phyloP scores from a whole-genome alignment of 2,113 vertebrate species.

The Colossoma macropomum region DNA sequence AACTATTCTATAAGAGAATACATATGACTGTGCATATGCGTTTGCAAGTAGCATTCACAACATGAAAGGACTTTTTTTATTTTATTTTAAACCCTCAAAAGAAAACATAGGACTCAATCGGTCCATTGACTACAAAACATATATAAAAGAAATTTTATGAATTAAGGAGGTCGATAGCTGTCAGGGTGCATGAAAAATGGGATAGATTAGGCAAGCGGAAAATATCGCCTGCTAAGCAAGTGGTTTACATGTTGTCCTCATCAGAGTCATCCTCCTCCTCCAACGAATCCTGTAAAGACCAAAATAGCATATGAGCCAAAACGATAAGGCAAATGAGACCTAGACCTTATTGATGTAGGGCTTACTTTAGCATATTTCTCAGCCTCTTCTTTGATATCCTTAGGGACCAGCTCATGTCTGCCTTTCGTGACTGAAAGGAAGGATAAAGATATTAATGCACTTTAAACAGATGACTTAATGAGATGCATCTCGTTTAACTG shows the following conservation, averaged over 20 bases:
- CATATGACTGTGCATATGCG: no score
- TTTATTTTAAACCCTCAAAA: slow-evolving; percentile 15
- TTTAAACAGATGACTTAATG: not conserved
- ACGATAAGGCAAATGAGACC: not conserved
- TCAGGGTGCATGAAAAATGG: slow-evolving; percentile 35
- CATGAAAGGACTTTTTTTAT: slow-evolving; percentile 20
- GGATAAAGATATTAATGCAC: not conserved
- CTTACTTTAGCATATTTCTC: slow-evolving; percentile 98
- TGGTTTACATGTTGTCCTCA: slow-evolving; percentile 94
- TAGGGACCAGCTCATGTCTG: slow-evolving; percentile 93
- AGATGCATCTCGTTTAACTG: not conserved
- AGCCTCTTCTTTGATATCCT: slow-evolving; percentile 93
- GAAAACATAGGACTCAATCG: slow-evolving; percentile 11
- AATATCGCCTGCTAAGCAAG: not conserved
- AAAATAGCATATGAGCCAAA: not conserved
- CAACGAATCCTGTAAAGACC: slow-evolving; percentile 90
- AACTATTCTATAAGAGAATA: not conserved
- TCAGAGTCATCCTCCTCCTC: slow-evolving; percentile 99
- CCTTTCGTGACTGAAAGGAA: slow-evolving; percentile 86
- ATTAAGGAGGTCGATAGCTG: slow-evolving; percentile 16
- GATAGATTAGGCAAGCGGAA: not conserved
- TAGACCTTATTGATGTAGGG: not conserved
- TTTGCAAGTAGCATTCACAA: no score
- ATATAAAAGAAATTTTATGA: slow-evolving; percentile 60
- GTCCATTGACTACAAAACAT: slow-evolving; percentile 62